Conservation (phyloP, 2,797 vertebrate species). For the Sebastiscus albofasciatus region DNA sequence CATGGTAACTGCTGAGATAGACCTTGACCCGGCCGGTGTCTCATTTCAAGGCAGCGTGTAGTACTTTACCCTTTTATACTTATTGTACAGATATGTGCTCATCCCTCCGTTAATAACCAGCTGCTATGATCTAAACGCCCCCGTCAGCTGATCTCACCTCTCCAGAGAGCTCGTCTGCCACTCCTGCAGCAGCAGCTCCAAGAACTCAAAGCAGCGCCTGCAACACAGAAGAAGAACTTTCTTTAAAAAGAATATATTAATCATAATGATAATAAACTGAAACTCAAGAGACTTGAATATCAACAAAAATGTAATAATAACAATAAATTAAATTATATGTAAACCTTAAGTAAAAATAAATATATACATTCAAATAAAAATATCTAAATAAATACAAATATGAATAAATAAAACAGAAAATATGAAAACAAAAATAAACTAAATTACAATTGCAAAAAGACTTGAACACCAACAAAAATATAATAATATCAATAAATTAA, state of each 20-base stretch:
- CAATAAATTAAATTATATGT: background rate
- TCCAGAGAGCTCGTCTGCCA: slow-evolving; percentile 94
- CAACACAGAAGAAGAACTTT: background rate
- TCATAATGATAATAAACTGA: background rate
- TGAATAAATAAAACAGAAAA: background rate
- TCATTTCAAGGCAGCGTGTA: slow-evolving; percentile 14
- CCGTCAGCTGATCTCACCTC: slow-evolving; percentile 78
- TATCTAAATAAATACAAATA: background rate
- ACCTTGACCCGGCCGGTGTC: slow-evolving; percentile 29
- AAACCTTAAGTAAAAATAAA: background rate
- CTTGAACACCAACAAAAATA: too few species aligned
- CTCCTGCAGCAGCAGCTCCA: slow-evolving; percentile 92
- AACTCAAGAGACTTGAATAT: too few species aligned
- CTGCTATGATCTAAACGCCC: too few species aligned
- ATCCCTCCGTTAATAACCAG: too few species aligned
- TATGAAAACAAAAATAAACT: too few species aligned
- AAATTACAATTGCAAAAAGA: too few species aligned
- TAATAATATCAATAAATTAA: too few species aligned
- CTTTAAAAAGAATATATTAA: background rate
- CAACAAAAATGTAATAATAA: background rate
- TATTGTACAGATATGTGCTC: background rate
- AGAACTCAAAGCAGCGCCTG: slow-evolving; percentile 92
- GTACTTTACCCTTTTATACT: background rate
- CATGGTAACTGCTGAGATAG: slow-evolving; percentile 56
- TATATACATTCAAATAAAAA: background rate